Evolutionary conservation across 2,888 invertebrate species (phyloP).

Genomic region (Gnatocerus cornutus): DNA sequence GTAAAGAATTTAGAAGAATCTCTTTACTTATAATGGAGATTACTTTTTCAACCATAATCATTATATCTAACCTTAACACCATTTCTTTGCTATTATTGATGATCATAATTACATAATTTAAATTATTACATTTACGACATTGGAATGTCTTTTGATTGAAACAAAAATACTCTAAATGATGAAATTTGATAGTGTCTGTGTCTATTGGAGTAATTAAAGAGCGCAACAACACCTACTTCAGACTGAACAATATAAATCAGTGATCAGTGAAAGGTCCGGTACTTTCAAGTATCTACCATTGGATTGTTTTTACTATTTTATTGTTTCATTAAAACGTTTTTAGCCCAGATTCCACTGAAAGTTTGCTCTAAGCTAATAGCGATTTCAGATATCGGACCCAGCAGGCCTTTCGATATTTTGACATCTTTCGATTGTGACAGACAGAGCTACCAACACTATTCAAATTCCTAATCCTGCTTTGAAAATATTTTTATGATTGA

Average conservation of each 20-base stretch:
- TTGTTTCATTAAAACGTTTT: slow-evolving; percentile 28
- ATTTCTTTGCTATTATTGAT: slow-evolving; percentile 11
- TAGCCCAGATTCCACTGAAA: slow-evolving; percentile 26
- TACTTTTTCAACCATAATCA: slow-evolving; percentile 2
- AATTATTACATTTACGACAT: slow-evolving; percentile 7
- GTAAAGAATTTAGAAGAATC: too few species aligned
- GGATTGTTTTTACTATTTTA: slow-evolving; percentile 13
- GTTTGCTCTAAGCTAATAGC: not conserved
- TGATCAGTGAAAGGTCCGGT: slow-evolving; percentile 34
- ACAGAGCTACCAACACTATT: too few species aligned
- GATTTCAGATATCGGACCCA: too few species aligned
- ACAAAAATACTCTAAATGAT: not conserved
- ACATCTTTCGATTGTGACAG: too few species aligned
- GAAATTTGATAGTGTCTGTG: slow-evolving; percentile 9
- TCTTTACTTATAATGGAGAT: too few species aligned
- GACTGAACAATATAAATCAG: slow-evolving; percentile 26
- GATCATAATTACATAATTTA: slow-evolving; percentile 16
- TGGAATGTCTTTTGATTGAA: not conserved
- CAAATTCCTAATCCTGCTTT: too few species aligned
- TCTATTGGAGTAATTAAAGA: slow-evolving; percentile 22
- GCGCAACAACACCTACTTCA: not conserved
- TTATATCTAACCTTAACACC: slow-evolving; percentile 27
- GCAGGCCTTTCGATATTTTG: too few species aligned
- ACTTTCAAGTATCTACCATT: slow-evolving; percentile 18
- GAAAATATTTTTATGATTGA: too few species aligned